Conservation (phyloP, 2,113 vertebrate genomes). For the Nesogale talazaci region DNA sequence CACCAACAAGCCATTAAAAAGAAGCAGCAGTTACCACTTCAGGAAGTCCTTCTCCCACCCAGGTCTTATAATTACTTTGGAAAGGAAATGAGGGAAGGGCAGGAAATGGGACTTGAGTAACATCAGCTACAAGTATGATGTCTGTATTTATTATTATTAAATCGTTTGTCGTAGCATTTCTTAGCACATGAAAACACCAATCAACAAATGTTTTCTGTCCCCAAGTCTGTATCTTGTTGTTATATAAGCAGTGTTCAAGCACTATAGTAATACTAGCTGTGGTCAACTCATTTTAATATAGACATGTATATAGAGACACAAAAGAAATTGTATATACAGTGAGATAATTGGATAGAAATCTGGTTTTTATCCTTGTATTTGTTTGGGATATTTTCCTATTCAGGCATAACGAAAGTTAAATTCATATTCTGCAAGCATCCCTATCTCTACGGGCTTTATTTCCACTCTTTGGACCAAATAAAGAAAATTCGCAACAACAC, state of each 20-base stretch:
- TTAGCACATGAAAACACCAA: slow-evolving; percentile 20
- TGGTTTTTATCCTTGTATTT: neutral
- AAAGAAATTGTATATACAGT: neutral
- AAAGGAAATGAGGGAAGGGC: slow-evolving; percentile 17
- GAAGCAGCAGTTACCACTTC: neutral
- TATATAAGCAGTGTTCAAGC: neutral
- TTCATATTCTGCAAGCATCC: neutral
- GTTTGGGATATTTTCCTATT: neutral
- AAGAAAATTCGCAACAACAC: neutral
- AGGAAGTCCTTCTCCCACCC: neutral
- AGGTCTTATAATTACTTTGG: neutral
- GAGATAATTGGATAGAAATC: no score
- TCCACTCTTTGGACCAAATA: neutral
- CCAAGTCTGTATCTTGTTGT: neutral
- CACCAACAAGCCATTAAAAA: slow-evolving; percentile 44
- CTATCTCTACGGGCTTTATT: neutral
- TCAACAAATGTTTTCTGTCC: neutral
- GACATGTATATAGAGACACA: neutral
- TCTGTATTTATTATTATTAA: slow-evolving; percentile 40
- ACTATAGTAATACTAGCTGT: no score
- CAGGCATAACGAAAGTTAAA: neutral
- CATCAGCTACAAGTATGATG: neutral
- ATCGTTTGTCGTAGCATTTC: neutral
- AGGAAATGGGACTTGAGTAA: slow-evolving; percentile 38
- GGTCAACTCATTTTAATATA: neutral